Percentiles rank a stretch among this genome's conserved stretches.
Evolutionary conservation across 2,113 vertebrate species (phyloP).

Genomic region (Toxotes chatareus): DNA sequence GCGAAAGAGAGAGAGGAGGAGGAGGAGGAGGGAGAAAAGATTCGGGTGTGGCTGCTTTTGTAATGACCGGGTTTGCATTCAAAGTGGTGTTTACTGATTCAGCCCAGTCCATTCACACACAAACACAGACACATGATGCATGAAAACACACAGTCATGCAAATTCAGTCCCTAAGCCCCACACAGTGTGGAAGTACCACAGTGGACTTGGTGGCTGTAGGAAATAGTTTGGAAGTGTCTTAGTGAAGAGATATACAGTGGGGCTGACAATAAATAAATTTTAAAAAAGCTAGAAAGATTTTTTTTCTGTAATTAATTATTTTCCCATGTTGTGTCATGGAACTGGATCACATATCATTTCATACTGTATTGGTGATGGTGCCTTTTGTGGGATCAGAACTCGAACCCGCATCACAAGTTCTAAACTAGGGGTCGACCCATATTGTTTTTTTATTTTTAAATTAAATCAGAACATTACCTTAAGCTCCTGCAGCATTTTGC

Average conservation of each 20-base stretch:
- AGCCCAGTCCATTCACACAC: conserved; percentile 53
- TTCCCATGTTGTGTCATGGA: neutral
- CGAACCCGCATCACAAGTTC: too few species aligned
- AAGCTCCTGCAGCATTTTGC: too few species aligned
- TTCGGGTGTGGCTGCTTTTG: conserved; percentile 65
- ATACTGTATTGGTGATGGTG: neutral
- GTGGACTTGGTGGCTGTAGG: neutral
- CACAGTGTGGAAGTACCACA: neutral
- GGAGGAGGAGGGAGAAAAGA: conserved; percentile 30
- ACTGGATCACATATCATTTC: neutral
- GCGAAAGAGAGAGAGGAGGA: conserved; percentile 19
- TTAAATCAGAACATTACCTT: too few species aligned
- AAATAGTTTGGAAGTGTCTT: neutral
- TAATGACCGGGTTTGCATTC: conserved; percentile 73
- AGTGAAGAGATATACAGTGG: neutral
- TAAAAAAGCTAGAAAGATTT: neutral
- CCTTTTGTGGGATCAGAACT: neutral
- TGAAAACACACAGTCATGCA: conserved; percentile 44
- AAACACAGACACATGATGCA: conserved; percentile 46
- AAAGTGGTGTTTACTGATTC: conserved; percentile 74
- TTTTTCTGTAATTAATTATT: neutral
- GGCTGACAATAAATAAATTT: neutral
- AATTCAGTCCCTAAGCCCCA: conserved; percentile 6
- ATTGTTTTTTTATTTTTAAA: too few species aligned
- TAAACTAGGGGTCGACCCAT: too few species aligned